A percentile compares a stretch with the other conserved stretches of the same genome.
Conservation (phyloP, 2,888 invertebrate species). For the Acleris cristana region DNA sequence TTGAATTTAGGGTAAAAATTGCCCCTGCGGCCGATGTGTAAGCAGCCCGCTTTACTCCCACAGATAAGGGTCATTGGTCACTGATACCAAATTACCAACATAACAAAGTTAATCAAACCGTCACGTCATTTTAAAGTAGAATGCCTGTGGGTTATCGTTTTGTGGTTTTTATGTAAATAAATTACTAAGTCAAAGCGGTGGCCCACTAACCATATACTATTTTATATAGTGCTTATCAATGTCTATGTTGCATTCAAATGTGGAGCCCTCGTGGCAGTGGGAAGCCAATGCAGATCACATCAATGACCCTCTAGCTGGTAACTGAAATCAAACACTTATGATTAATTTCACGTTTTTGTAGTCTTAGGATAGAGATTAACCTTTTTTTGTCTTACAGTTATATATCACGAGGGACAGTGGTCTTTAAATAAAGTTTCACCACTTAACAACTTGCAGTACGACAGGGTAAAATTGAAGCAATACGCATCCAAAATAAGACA, state of each 20-base stretch:
- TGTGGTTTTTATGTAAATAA: slow-evolving; percentile 12
- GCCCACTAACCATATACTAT: no score
- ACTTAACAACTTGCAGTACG: slow-evolving; percentile 64
- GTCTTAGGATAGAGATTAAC: slow-evolving; percentile 7
- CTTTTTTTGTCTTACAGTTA: slow-evolving; percentile 53
- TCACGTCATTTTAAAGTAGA: slow-evolving; percentile 9
- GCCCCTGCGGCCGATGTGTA: no score
- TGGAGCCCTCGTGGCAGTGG: slow-evolving; percentile 35
- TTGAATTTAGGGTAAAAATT: no score
- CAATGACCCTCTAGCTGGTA: slow-evolving; percentile 52
- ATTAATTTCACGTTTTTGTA: background rate
- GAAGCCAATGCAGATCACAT: slow-evolving; percentile 34
- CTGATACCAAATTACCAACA: background rate
- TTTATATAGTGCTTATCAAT: slow-evolving; percentile 3
- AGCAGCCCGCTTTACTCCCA: no score
- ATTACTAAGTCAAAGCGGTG: background rate
- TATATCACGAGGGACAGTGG: slow-evolving; percentile 74
- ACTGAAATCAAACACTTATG: slow-evolving; percentile 5
- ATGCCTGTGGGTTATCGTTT: slow-evolving; percentile 1
- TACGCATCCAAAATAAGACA: slow-evolving; percentile 73
- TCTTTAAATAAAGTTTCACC: slow-evolving; percentile 69
- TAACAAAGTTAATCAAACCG: slow-evolving; percentile 1
- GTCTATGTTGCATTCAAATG: slow-evolving; percentile 22
- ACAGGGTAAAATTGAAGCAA: slow-evolving; percentile 67
- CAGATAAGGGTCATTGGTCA: no score